Conservation (phyloP, 2,888 invertebrate species). For the Aelia acuminata region DNA sequence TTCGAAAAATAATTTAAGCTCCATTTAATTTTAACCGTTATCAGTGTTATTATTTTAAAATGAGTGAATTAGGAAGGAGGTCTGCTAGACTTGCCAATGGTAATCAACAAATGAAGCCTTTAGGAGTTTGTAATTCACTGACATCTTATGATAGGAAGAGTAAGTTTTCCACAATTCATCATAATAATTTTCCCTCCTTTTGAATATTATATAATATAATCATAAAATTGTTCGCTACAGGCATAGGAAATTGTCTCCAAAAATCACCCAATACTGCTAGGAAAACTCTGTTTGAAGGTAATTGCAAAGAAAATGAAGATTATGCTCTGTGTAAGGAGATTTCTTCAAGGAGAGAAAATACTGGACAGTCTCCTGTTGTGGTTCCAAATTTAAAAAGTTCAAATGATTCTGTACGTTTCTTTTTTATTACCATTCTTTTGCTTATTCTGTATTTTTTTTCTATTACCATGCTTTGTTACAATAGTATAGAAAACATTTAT, state of each 20-base stretch:
- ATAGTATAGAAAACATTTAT: neutral
- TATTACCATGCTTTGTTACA: too few relatives aligned
- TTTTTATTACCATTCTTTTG: neutral
- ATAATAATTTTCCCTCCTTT: neutral
- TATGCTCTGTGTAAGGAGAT: constrained; percentile 14
- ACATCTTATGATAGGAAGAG: constrained; percentile 28
- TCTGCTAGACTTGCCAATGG: neutral
- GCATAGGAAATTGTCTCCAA: neutral
- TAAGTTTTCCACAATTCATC: neutral
- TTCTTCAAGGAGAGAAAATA: constrained; percentile 25
- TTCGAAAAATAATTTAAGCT: neutral
- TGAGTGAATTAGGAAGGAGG: constrained; percentile 27
- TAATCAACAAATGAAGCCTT: constrained; percentile 38
- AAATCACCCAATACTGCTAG: constrained; percentile 27
- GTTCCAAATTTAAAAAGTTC: neutral
- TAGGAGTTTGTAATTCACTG: constrained; percentile 46
- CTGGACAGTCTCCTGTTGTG: constrained; percentile 33
- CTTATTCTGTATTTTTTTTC: too few relatives aligned
- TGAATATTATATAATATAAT: neutral
- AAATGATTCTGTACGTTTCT: neutral
- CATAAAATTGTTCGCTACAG: neutral
- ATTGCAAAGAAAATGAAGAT: constrained; percentile 21
- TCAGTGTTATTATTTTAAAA: neutral
- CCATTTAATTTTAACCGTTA: neutral
- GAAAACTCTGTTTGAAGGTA: constrained; percentile 10